These are phyloP conservation scores for Ptyas mucosa DNA, from an alignment of 2,113 vertebrate species.

Conservation along the genomic window DNA sequence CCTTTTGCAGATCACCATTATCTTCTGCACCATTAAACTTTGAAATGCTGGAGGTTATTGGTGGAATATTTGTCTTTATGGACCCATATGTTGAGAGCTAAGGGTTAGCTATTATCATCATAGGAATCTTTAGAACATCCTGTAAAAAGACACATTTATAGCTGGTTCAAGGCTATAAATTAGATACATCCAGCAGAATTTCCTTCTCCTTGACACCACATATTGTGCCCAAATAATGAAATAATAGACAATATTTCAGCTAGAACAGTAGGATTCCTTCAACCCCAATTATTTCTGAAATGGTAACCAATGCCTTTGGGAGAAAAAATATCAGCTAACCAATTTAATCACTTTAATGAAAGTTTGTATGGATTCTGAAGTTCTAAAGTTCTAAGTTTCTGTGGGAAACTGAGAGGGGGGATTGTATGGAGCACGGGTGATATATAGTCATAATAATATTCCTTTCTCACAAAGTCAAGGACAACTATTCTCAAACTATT, in stretches of 20 bases:
- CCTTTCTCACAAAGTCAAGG: no score
- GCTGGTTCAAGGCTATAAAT: background rate
- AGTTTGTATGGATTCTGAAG: background rate
- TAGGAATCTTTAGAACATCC: constrained; percentile 24
- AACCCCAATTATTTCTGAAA: background rate
- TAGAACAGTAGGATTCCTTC: constrained; percentile 5
- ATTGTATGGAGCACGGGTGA: no score
- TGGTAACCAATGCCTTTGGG: background rate
- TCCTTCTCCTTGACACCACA: constrained; percentile 2
- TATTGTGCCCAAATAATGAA: background rate
- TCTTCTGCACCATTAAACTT: constrained; percentile 38
- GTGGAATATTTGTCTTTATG: constrained; percentile 10
- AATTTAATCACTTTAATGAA: background rate
- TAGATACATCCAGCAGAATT: background rate
- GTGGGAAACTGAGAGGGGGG: no score
- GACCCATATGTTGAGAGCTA: constrained; percentile 10
- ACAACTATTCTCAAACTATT: no score
- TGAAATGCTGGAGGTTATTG: constrained; percentile 46
- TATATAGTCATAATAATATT: no score
- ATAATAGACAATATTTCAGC: background rate
- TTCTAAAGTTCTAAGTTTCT: background rate
- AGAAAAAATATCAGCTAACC: background rate
- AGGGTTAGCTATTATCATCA: background rate
- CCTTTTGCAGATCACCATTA: constrained; percentile 17
- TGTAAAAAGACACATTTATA: constrained; percentile 27